Evolutionary conservation across 1,140 invertebrate genomes (phyloP), one percentile per base, ranked within the genome.

Genomic region (Dendroctonus ponderosae): DNA sequence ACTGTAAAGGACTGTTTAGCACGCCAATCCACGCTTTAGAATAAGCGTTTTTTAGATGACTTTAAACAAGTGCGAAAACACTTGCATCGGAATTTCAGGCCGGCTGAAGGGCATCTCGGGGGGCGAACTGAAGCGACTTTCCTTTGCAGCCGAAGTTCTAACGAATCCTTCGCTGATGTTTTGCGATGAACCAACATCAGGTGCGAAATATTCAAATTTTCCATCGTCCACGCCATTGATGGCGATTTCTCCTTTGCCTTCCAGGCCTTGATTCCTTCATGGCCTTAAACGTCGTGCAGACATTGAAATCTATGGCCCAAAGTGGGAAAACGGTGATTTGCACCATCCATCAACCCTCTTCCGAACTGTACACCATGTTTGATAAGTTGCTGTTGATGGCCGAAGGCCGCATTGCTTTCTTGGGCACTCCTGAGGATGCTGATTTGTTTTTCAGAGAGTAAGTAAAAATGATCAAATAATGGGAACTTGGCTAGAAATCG

Each of bases 321-420:
- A 89, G 88, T 75, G 93, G 95, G 5, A 95, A 95, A 79, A 98
- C 96, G 0, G 90, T 99, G 44, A 82, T 99, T 26, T 91, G 90
- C 73, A 98, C 96, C 3, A 95, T 99, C 66, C 96, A 98, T 80
- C 96, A 99, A 78, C 97, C 97, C 0, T 95, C 92, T 0, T 96
- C 94, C 0, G 94, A 98, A 77, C 80, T 98, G 0, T 98, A 92
- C 75, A 87, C 89, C 11, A 85, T 98, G 80, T 98, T 99, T 78
- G 92, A 97, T 76, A 92, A 90, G 74, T 82, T 97, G 42, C 80
- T 96, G 0, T 82, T 97, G 9, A 89, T 98, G 87, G 91, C 95
- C 0, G 94, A 98, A 77, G 97, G 96, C 0, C 82, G 92, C 68
- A 89, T 94, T 0, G 95, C 93, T 0, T 98, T 93, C 78, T 83